Base-by-base conservation (phyloP, 2,888 invertebrate species). In the Aspidiotus destructor region DNA sequence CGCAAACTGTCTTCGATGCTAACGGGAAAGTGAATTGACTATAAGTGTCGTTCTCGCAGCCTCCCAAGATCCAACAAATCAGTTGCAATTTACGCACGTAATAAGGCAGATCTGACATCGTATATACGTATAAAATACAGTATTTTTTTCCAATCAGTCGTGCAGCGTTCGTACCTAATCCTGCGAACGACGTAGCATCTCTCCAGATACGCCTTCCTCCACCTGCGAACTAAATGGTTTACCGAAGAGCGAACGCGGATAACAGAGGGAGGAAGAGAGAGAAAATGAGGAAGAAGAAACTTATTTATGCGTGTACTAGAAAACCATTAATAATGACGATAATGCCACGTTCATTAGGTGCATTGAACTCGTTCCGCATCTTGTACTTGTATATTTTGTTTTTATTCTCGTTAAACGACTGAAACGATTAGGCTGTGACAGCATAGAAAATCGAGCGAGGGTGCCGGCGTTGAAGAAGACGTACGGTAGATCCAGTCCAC, bases 241-340 rank as follows among this genome's bases (percentile, higher is more conserved):
- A 13, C n/a, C 11, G 48, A 48, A 48, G 48, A 48, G 48, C 28
- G 28, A 28, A 28, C 28, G 28, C 5, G 48, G 10, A 48, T 11
- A 48, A 11, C 48, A n/a, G 11, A n/a, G n/a, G 48, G 6, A 48
- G 11, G 48, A 48, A 48, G 11, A 48, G 48, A 13, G 48, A 48
- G 28, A 28, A 28, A 28, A 28, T 28, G 28, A 48, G 11, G 48
- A n/a, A 11, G 48, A 48, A 48, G 48, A 48, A n/a, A 48, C 48
- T 48, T 48, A 48, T 48, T 48, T 48, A 48, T 48, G 48, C 48
- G 48, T 48, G 48, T 48, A 48, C 48, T n/a, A 48, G 48, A 48
- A 48, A 48, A 48, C 48, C 48, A 48, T 48, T 48, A 48, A 48
- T 48, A 48, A 48, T n/a, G 48, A 48, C 48, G 48, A 48, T 48